Percentiles rank a stretch among this genome's conserved stretches.
These are phyloP conservation scores for Bellardia pandia DNA, from an alignment of 2,888 invertebrate species.

Conservation along the genomic window DNA sequence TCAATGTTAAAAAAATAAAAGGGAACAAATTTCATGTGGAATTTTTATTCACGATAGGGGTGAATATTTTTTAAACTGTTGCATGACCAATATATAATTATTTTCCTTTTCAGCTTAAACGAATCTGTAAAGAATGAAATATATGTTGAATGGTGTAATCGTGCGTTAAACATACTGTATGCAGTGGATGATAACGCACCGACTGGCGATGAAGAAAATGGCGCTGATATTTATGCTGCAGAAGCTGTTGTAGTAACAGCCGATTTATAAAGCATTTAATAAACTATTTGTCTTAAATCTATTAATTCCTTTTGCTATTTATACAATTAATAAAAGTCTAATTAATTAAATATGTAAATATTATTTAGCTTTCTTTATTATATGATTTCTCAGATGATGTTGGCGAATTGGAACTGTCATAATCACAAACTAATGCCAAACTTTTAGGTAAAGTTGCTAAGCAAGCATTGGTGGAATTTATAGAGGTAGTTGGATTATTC, in stretches of 20 bases:
- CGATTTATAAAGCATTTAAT: constrained; percentile 8
- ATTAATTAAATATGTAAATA: constrained; percentile 19
- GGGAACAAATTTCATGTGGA: too few species aligned
- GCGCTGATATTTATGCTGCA: neutral
- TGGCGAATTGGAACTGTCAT: constrained; percentile 75
- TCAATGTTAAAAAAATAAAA: too few species aligned
- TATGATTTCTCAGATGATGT: constrained; percentile 47
- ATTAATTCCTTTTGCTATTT: constrained; percentile 21
- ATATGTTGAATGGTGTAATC: constrained; percentile 76
- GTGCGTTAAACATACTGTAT: constrained; percentile 76
- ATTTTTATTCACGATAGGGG: too few species aligned
- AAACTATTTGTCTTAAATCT: neutral
- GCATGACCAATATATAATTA: neutral
- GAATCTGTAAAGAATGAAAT: constrained; percentile 74
- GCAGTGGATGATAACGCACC: constrained; percentile 68
- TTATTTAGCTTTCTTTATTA: constrained; percentile 49
- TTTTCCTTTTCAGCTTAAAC: constrained; percentile 68
- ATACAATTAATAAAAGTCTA: constrained; percentile 34
- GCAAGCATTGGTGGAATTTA: constrained; percentile 6
- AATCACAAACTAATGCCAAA: constrained; percentile 78
- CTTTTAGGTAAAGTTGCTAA: constrained; percentile 74
- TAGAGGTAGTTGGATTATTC: neutral
- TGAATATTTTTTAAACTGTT: too few species aligned
- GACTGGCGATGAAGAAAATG: constrained; percentile 25
- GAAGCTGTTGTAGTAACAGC: constrained; percentile 10